Conservation (phyloP, 2,797 vertebrate genomes). For the Myotis myotis region DNA sequence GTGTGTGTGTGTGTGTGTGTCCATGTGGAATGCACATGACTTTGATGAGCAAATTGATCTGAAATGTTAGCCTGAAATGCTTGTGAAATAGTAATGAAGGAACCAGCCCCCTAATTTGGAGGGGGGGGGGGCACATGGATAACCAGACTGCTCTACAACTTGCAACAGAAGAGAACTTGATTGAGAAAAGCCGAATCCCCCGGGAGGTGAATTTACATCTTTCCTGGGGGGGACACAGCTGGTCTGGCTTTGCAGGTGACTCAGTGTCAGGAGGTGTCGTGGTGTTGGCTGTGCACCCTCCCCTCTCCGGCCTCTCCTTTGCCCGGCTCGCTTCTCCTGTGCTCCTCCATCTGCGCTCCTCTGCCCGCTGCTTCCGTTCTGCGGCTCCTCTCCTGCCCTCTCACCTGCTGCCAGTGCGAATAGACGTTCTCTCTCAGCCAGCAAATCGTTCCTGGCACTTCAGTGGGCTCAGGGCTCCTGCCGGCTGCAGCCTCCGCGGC, state of each 20-base stretch:
- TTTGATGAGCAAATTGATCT: background rate
- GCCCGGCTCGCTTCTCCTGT: background rate
- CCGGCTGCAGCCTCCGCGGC: accelerated
- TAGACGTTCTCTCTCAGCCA: background rate
- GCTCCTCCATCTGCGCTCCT: background rate
- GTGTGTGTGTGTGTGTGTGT: background rate
- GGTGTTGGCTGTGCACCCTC: accelerated
- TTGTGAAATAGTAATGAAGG: background rate
- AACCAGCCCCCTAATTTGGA: background rate
- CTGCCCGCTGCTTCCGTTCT: background rate
- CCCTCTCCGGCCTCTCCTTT: accelerated
- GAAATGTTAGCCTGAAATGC: background rate
- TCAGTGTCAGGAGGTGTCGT: accelerated
- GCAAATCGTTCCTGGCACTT: background rate
- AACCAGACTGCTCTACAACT: background rate
- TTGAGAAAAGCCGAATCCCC: background rate
- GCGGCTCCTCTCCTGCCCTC: background rate
- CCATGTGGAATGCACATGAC: background rate
- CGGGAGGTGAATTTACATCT: background rate
- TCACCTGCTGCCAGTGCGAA: background rate
- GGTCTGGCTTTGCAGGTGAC: background rate
- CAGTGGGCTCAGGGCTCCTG: background rate
- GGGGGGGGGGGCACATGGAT: background rate
- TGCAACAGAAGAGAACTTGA: background rate
- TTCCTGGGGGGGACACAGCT: background rate